Evolutionary conservation across 1,140 invertebrate species (phyloP).

Genomic region (Muscidifurax raptorellus): DNA sequence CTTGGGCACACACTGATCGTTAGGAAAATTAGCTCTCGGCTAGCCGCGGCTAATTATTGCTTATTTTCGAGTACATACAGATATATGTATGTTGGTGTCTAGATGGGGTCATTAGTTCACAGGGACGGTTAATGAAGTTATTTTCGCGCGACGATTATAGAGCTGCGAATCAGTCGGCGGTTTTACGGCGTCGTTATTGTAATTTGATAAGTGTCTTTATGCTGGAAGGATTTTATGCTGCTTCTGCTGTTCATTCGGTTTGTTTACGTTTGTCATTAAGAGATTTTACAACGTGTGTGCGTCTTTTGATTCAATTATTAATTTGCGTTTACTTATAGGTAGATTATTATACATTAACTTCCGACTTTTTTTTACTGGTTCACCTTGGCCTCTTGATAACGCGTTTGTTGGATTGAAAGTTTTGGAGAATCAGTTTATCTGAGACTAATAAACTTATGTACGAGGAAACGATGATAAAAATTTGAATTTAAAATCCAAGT

Average conservation of each 20-base stretch:
- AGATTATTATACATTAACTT: neutral
- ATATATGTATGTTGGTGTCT: too few relatives aligned
- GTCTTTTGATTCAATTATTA: neutral
- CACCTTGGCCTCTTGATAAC: neutral
- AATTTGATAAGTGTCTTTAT: slow-evolving; percentile 32
- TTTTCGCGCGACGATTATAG: slow-evolving; percentile 28
- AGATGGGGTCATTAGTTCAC: neutral
- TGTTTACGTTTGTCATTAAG: neutral
- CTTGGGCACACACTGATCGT: neutral
- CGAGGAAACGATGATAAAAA: too few relatives aligned
- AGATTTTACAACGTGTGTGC: neutral
- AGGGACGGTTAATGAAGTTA: slow-evolving; percentile 31
- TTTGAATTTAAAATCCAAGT: too few relatives aligned
- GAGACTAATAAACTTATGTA: too few relatives aligned
- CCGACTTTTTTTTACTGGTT: neutral
- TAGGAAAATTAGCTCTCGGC: slow-evolving; percentile 45
- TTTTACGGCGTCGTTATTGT: slow-evolving; percentile 41
- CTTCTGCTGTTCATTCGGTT: neutral
- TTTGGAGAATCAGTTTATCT: too few relatives aligned
- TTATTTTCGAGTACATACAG: neutral
- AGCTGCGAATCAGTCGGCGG: slow-evolving; percentile 5
- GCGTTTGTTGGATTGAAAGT: too few relatives aligned
- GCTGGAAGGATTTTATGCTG: neutral
- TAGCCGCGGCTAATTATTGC: slow-evolving; percentile 17
- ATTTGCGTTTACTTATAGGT: neutral